Base-by-base conservation (phyloP, 1,140 invertebrate genomes). In the Solenopsis fugax region DNA sequence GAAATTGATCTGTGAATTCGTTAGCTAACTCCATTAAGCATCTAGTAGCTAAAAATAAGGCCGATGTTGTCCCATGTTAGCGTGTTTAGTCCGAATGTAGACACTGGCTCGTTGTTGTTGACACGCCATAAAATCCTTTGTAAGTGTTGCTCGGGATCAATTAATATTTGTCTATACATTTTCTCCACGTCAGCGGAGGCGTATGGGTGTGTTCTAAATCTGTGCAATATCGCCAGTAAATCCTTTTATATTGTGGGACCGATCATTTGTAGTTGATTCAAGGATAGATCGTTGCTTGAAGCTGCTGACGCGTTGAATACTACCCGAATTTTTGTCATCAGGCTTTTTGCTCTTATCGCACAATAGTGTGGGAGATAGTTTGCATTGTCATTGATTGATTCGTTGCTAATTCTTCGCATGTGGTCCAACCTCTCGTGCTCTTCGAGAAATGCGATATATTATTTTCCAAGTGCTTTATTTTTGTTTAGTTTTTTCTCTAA, bases 71-170 rank as follows among this genome's bases (percentile, higher is more conserved):
- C 9, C 16, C 16, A 18, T 52, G 50, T 52, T 1, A 52, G 50
- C 0, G 16, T 18, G 16, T 18, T 52, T 18, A 52, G 4, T 6
- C 18, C 50, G 4, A 52, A 52, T 6, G 9, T 18, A 0, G 4
- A 2, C 18, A 52, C 6, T 13, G 48, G 12, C 12, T 12, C 12
- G 9, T 50, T 29, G 29, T 13, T 13, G 48, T 3, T 13, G 10
- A n/a, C 6, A 1, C 71, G 71, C 71, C 71, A 75, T n/a, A 75
- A 56, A 5, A 75, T 75, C 10, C 71, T 34, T 12, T 56, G 54
- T 0, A 75, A 4, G 0, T 0, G 18, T 2, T 75, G 48, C 9
- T 72, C 41, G 0, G 45, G 16, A 1, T 6, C 2, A 0, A 54
- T 4, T 0, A 21, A 7, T 34, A 75, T 16, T 4, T 75, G 71